Base-by-base conservation (phyloP, 2,113 vertebrate genomes). In the Hydropotes inermis region DNA sequence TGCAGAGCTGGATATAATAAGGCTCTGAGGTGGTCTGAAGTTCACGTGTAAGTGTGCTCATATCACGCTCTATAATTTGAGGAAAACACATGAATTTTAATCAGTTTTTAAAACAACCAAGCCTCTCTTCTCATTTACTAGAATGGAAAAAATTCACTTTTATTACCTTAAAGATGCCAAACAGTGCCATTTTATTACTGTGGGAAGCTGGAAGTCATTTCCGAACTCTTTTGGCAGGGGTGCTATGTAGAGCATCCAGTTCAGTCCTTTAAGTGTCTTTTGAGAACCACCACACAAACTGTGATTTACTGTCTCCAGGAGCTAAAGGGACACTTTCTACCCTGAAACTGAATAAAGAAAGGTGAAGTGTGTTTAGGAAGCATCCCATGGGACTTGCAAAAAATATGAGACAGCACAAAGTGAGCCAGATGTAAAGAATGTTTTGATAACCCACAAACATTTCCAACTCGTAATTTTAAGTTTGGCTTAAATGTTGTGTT, bases 11-110 rank as follows among this genome's bases (percentile, higher is more conserved):
- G 79, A 2, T 16, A 16, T 8, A n/a, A 60, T 55, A 21, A 79
- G 2, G n/a, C 54, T 95, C 83, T 4, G 95, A 96, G 93, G 98
- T 96, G 96, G 98, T 98, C 98, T 93, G 96, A 98, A 89, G 93
- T 87, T 95, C 98, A 95, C 90, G 85, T 91, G 96, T 95, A 87
- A 97, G 98, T 95, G 95, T 3, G 78, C 97, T 98, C 96, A 74
- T 98, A 98, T 98, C 98, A 98, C 55, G 94, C 98, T 98, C 98
- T 97, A 98, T 98, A 98, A 98, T 98, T 96, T 97, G 97, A 98
- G 96, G 98, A 96, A 98, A 97, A 98, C 97, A 98, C 98, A 98
- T 96, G 98, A 98, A 98, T 98, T 99, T 97, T 98, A 99, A 98
- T 99, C 98, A 98, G 97, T 98, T 98, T 98, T 98, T 98, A 97